Evolutionary conservation across 2,797 vertebrate genomes (phyloP).

Genomic region (Fratercula arctica): DNA sequence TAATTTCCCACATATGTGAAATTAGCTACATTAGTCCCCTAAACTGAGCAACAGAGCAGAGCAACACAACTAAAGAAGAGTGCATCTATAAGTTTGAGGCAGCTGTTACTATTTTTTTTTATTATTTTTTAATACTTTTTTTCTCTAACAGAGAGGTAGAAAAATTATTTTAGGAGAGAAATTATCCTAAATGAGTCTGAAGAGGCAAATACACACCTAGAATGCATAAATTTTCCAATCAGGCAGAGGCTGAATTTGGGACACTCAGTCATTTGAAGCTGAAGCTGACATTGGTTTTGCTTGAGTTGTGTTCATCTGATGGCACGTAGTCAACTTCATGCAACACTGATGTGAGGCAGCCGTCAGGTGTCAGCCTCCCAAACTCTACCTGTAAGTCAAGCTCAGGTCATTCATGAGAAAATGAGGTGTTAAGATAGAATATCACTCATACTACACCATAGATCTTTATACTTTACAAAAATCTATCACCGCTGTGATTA

Average conservation of each 20-base stretch:
- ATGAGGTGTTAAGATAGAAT: neutral
- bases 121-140: neutral
- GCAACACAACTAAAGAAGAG: neutral
- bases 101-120: neutral
- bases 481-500: neutral
- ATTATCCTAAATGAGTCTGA: neutral
- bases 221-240: neutral
- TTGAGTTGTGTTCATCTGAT: neutral
- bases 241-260: neutral
- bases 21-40: neutral
- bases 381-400: neutral
- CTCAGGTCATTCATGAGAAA: neutral
- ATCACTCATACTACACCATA: neutral
- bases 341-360: neutral
- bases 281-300: neutral
- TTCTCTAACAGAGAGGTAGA: neutral
- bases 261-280: neutral
- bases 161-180: neutral
- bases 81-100: neutral
- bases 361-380: neutral
- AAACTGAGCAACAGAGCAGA: neutral
- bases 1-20: neutral
- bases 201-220: neutral
- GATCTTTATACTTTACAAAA: neutral
- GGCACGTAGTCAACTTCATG: neutral